These are phyloP conservation scores for Xanthia togata DNA, from an alignment of 2,888 invertebrate genomes.

Conservation along the genomic window DNA sequence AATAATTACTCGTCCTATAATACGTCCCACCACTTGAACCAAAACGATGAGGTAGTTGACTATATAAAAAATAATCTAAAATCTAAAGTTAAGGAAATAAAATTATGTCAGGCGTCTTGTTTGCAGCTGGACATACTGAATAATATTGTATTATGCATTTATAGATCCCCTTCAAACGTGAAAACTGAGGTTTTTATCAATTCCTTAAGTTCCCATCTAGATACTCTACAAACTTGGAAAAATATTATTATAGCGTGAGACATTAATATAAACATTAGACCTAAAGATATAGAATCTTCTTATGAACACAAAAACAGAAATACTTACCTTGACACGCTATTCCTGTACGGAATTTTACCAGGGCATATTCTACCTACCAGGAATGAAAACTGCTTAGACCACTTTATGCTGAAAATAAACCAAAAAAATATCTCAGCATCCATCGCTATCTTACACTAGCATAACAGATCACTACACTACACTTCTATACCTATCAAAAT, in stretches of 20 bases:
- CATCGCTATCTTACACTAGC: slow-evolving; percentile 29
- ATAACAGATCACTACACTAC: slow-evolving; percentile 34
- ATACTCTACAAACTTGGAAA: background rate
- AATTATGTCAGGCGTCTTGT: too few species aligned
- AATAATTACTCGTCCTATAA: too few species aligned
- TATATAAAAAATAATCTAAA: too few species aligned
- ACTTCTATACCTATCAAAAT: background rate
- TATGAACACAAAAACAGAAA: slow-evolving; percentile 24
- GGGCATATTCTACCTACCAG: slow-evolving; percentile 24
- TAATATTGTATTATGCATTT: too few species aligned
- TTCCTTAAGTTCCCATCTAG: background rate
- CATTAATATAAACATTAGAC: slow-evolving; percentile 7
- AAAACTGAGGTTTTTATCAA: background rate
- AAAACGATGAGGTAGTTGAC: too few species aligned
- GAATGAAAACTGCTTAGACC: slow-evolving; percentile 11
- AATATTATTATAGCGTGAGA: background rate
- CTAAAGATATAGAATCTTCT: slow-evolving; percentile 1
- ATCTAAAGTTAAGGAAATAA: too few species aligned
- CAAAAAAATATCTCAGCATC: slow-evolving; percentile 3
- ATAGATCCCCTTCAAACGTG: too few species aligned
- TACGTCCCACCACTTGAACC: too few species aligned
- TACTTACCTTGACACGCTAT: too few species aligned
- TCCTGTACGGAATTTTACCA: slow-evolving; percentile 23
- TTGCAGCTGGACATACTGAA: too few species aligned
- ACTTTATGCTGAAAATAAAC: too few species aligned